Evolutionary conservation across 2,797 vertebrate genomes (phyloP), one percentile per base, ranked within the genome.

Genomic region (Apogon hyalosoma): DNA sequence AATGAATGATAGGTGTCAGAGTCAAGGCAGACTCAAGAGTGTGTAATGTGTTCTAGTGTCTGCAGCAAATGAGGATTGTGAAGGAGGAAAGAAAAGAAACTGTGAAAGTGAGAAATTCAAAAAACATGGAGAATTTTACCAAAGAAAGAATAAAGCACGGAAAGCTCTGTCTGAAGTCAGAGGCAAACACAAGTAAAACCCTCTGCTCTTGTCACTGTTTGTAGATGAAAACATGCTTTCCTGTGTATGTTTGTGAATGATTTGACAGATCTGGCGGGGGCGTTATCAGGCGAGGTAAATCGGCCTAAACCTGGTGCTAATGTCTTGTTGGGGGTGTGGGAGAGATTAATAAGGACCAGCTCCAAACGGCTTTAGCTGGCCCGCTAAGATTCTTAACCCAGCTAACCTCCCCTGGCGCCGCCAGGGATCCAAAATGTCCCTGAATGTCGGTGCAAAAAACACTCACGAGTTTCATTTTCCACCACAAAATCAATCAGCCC

Each of bases 291-390:
- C 77, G 90, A 73, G 90, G 92, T 94, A 96, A 96, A 96, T 96
- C 95, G 92, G 92, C 92, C 94, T 95, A 95, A 95, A 96, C 94
- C 94, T 95, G 94, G 89, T 90, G 93, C 95, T 95, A 95, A 95
- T 95, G 93, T 95, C 94, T 96, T 94, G 92, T 92, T 86, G 82
- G 72, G 77, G 51, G 86, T 87, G 94, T 94, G 94, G 94, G 94
- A 95, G 90, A 96, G 95, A 97, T 97, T 96, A 97, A 95, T 96
- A 95, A 95, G 94, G 94, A 95, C 95, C 93, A 83, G 92, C 93
- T 95, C 93, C 92, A 93, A 91, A 94, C 87, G 86, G 95, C 93
- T 96, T 97, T 95, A 96, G 94, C 89, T 69, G 86, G 90, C 84
- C 63, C 80, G 93, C 92, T 97, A 96, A 97, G 95, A 95, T 94